These are phyloP conservation scores for Sylvilagus bachmani DNA, from an alignment of 2,113 vertebrate species.

Conservation along the genomic window DNA sequence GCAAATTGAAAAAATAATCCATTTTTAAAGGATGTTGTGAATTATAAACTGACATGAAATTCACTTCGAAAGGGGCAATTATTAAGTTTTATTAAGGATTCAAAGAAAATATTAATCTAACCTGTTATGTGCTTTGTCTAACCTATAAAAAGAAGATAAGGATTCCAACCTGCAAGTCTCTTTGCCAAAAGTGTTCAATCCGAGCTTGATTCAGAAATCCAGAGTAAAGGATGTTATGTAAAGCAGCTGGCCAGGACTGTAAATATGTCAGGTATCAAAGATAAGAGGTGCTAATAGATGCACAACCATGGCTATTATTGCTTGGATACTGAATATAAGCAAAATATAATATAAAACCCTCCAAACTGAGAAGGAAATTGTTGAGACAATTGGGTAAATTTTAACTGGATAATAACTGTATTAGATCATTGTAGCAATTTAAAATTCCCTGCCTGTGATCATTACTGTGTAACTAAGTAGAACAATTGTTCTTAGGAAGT, in stretches of 20 bases:
- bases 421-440: not conserved
- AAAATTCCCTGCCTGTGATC: not conserved
- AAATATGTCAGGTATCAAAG: not conserved
- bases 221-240: not conserved
- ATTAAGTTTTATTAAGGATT: not conserved
- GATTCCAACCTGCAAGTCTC: not conserved
- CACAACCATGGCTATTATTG: not conserved
- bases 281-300: not conserved
- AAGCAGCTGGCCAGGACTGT: not conserved
- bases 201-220: not conserved
- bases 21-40: constrained; percentile 10
- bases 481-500: not conserved
- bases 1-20: not conserved
- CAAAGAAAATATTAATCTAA: not conserved
- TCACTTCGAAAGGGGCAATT: not conserved
- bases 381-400: not conserved
- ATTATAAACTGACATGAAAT: not conserved
- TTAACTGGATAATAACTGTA: not conserved
- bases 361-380: not conserved
- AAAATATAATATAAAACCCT: not conserved
- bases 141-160: not conserved
- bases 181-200: not conserved
- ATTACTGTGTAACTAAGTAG: not conserved
- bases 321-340: not conserved
- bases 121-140: not conserved